phyloP scores from a whole-genome alignment of 1,140 invertebrate species.

The Papilio helenus region DNA sequence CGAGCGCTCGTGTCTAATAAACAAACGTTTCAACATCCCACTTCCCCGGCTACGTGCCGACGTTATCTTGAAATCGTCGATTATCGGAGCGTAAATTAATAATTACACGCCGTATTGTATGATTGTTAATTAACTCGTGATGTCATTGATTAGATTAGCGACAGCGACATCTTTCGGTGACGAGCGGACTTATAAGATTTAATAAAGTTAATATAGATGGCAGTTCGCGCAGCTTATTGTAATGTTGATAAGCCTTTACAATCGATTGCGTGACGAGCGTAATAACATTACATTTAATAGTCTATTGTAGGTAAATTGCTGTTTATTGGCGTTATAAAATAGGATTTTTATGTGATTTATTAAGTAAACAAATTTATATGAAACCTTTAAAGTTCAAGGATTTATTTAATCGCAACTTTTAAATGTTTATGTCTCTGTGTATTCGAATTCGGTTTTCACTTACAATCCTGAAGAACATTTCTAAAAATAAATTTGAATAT shows the following conservation, averaged over 20 bases:
- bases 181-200: neutral
- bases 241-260: neutral
- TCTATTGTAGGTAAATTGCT: constrained; percentile 23
- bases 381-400: constrained; percentile 6
- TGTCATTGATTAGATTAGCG: neutral
- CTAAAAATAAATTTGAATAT: no score
- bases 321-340: constrained; percentile 22
- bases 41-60: constrained; percentile 26
- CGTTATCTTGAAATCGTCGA: constrained; percentile 30
- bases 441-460: no score
- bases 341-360: constrained; percentile 36
- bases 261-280: neutral
- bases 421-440: no score
- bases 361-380: neutral
- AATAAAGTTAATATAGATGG: constrained; percentile 18
- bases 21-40: constrained; percentile 33
- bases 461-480: no score
- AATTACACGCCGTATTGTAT: constrained; percentile 27
- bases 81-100: constrained; percentile 37
- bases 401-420: neutral
- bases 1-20: constrained; percentile 13
- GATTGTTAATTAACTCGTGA: constrained; percentile 15
- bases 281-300: constrained; percentile 46
- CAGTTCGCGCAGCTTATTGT: neutral
- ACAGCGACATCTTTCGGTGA: constrained; percentile 26